These are phyloP conservation scores for Delichon dasypus DNA, from an alignment of 2,797 vertebrate genomes.

Conservation along the genomic window DNA sequence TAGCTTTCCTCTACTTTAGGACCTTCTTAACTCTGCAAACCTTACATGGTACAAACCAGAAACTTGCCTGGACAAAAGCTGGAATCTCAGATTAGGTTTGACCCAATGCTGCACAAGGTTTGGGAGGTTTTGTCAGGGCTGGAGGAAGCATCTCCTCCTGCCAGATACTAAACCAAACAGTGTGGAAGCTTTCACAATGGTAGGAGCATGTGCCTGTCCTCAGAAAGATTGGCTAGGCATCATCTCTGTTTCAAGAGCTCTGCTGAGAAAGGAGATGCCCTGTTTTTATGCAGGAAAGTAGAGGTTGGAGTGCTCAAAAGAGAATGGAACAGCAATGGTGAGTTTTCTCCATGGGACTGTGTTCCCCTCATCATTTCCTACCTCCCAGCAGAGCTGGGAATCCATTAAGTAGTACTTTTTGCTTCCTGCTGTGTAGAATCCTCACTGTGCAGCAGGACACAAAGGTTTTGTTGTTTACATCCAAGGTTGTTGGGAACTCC, in stretches of 20 bases:
- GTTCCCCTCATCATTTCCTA: neutral
- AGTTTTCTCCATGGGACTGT: neutral
- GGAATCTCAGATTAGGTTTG: neutral
- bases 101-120: accelerated
- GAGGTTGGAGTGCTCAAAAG: neutral
- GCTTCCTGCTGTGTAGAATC: neutral
- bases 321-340: neutral
- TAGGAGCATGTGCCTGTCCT: neutral
- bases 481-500: neutral
- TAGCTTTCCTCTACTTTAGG: neutral
- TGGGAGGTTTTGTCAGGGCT: neutral
- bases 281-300: neutral
- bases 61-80: neutral
- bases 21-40: neutral
- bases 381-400: neutral
- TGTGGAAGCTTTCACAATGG: neutral
- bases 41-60: neutral
- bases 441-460: neutral
- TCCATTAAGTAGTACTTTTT: neutral
- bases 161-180: neutral
- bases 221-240: neutral
- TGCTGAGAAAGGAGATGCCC: neutral
- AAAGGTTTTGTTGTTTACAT: neutral
- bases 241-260: neutral
- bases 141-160: neutral